phyloP scores from a whole-genome alignment of 2,113 vertebrate species.

The Cebidichthys violaceus region DNA sequence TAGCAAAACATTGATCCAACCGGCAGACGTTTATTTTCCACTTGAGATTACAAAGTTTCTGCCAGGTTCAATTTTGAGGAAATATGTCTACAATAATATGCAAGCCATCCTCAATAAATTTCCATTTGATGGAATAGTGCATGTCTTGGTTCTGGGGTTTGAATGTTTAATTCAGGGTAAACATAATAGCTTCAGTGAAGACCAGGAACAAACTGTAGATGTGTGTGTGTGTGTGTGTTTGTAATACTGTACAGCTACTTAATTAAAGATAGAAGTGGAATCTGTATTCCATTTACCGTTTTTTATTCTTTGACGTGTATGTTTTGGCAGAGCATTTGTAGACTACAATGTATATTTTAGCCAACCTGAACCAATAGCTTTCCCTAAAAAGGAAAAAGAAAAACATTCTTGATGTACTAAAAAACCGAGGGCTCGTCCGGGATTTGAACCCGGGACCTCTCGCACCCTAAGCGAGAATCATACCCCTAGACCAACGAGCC shows the following conservation, averaged over 20 bases:
- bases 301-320: no score
- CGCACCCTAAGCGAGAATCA: constrained; percentile 91
- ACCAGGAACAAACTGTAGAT: not conserved
- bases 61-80: not conserved
- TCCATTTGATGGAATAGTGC: not conserved
- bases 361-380: no score
- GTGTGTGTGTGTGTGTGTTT: no score
- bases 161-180: not conserved
- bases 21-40: not conserved
- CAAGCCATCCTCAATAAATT: not conserved
- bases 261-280: no score
- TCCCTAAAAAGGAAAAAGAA: no score
- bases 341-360: no score
- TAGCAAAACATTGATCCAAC: not conserved
- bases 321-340: no score
- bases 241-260: not conserved
- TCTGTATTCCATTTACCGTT: no score
- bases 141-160: not conserved
- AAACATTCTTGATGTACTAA: not conserved
- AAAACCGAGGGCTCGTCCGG: constrained; percentile 83
- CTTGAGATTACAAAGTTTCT: not conserved
- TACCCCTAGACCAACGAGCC: constrained; percentile 91
- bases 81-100: not conserved
- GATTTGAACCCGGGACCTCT: constrained; percentile 90
- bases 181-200: not conserved